phyloP scores from a whole-genome alignment of 1,140 invertebrate genomes.

The Drosophila pruinosa region DNA sequence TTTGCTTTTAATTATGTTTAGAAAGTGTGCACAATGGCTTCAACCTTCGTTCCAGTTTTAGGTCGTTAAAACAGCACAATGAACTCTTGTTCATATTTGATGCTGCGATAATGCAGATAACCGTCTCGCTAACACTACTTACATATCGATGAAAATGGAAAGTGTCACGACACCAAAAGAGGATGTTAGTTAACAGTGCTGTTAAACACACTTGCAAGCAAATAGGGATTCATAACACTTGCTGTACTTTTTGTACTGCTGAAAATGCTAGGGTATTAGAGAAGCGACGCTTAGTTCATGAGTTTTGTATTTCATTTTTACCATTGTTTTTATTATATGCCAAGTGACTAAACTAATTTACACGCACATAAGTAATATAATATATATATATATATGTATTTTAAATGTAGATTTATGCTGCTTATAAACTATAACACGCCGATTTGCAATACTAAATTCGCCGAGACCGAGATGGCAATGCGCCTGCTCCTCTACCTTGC shows the following conservation, averaged over 20 bases:
- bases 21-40: slow-evolving; percentile 31
- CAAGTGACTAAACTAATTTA: slow-evolving; percentile 60
- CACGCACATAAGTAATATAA: slow-evolving; percentile 19
- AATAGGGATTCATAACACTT: background rate
- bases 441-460: slow-evolving; percentile 74
- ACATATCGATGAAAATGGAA: slow-evolving; percentile 1
- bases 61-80: slow-evolving; percentile 12
- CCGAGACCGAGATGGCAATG: slow-evolving; percentile 29
- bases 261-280: background rate
- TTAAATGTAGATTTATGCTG: slow-evolving; percentile 34
- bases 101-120: background rate
- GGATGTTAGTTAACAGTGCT: slow-evolving; percentile 21
- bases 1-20: slow-evolving; percentile 6
- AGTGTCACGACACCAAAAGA: slow-evolving; percentile 4
- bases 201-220: slow-evolving; percentile 10
- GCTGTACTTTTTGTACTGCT: background rate
- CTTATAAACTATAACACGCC: slow-evolving; percentile 71
- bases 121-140: background rate
- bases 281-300: background rate
- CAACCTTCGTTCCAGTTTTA: slow-evolving; percentile 17
- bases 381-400: slow-evolving; percentile 18
- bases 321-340: slow-evolving; percentile 60
- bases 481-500: slow-evolving; percentile 1
- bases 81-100: slow-evolving; percentile 10
- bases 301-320: slow-evolving; percentile 17